A percentile compares a stretch with the other conserved stretches of the same genome.
Evolutionary conservation across 2,888 invertebrate genomes (phyloP).

Genomic region (Drosophila longiperda): DNA sequence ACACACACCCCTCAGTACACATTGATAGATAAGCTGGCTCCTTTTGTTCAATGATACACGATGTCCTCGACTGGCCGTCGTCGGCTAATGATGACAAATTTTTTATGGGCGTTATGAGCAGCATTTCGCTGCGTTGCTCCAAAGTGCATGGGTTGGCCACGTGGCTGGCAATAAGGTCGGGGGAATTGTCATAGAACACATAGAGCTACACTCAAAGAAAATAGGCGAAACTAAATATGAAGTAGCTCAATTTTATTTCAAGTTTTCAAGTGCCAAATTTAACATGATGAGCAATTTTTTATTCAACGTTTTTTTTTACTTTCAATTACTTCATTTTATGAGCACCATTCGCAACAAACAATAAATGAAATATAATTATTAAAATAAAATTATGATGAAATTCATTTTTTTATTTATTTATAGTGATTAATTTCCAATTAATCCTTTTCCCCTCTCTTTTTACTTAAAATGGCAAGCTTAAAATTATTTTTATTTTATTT

Average conservation of each 20-base stretch:
- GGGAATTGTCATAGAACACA: not conserved
- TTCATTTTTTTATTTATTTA: not conserved
- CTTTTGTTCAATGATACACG: conserved; percentile 57
- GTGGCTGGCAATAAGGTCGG: conserved; percentile 9
- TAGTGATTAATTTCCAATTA: not conserved
- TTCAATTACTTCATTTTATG: not conserved
- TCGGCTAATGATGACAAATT: conserved; percentile 78
- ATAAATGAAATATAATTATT: not conserved
- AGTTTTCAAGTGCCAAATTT: not conserved
- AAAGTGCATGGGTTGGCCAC: conserved; percentile 67
- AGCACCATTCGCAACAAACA: not conserved
- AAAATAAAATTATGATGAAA: not conserved
- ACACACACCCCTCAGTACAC: conserved; percentile 14
- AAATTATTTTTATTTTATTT: not conserved
- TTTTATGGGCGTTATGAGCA: conserved; percentile 79
- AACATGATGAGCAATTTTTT: not conserved
- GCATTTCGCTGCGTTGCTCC: conserved; percentile 57
- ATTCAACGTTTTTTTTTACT: not conserved
- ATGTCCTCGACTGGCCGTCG: conserved; percentile 36
- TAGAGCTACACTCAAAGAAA: conserved; percentile 1
- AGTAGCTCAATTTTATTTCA: not conserved
- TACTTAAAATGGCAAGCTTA: not conserved
- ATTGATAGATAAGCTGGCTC: conserved; percentile 70
- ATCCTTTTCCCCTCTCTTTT: not conserved
- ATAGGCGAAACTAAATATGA: not conserved